These are phyloP conservation scores for Spinus pinus DNA, from an alignment of 2,797 vertebrate species.

Conservation along the genomic window DNA sequence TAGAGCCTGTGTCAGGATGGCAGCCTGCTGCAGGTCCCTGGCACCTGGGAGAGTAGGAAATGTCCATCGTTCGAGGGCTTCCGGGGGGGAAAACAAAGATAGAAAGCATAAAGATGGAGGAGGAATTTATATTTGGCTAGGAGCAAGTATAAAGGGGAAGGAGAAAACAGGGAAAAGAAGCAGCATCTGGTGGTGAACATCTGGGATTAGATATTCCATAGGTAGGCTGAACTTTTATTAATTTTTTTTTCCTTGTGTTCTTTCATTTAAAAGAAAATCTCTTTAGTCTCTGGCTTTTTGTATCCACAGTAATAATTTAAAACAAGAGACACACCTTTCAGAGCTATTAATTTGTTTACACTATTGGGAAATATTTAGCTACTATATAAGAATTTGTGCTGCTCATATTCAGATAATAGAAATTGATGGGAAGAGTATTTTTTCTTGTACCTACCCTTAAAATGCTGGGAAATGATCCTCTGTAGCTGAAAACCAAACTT, in stretches of 20 bases:
- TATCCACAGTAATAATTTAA: not conserved
- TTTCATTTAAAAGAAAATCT: not conserved
- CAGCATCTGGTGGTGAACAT: not conserved
- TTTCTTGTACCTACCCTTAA: not conserved
- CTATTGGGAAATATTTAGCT: not conserved
- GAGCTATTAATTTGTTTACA: not conserved
- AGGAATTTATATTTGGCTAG: not conserved
- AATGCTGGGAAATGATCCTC: not conserved
- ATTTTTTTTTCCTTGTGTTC: not conserved
- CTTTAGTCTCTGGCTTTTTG: not conserved
- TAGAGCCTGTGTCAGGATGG: not conserved
- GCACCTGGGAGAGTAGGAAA: not conserved
- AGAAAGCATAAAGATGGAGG: not conserved
- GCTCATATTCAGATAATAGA: not conserved
- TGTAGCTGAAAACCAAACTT: not conserved
- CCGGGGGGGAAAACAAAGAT: not conserved
- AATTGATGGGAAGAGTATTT: not conserved
- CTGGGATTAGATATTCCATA: not conserved
- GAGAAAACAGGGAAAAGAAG: not conserved
- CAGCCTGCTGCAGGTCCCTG: not conserved
- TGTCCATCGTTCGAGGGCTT: not conserved
- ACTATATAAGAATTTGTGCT: not conserved
- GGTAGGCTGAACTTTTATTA: not conserved
- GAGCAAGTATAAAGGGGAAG: not conserved
- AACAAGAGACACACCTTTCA: not conserved